phyloP scores from a whole-genome alignment of 2,888 invertebrate genomes.

The Byasa hedistus region DNA sequence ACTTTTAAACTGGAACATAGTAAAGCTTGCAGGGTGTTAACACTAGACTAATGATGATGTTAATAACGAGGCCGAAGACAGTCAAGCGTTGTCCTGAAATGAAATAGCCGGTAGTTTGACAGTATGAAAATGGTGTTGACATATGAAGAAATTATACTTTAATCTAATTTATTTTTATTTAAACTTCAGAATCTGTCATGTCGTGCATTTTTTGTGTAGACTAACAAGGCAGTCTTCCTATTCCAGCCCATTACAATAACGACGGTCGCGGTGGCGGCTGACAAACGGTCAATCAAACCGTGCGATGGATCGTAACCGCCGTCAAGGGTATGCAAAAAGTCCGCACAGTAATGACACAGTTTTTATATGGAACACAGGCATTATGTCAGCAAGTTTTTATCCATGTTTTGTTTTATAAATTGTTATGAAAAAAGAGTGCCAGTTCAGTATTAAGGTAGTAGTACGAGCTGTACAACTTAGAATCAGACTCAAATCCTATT shows the following conservation, averaged over 20 bases:
- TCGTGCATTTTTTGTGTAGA: background rate
- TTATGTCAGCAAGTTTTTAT: slow-evolving; percentile 13
- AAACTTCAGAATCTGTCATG: background rate
- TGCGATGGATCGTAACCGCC: slow-evolving; percentile 58
- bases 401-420: slow-evolving; percentile 18
- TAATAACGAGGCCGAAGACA: too few relatives aligned
- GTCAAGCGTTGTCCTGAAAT: too few relatives aligned
- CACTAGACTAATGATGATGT: too few relatives aligned
- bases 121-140: too few relatives aligned
- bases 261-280: slow-evolving; percentile 46
- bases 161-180: background rate
- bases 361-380: slow-evolving; percentile 13
- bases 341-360: slow-evolving; percentile 29
- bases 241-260: slow-evolving; percentile 43
- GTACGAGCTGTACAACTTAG: too few relatives aligned
- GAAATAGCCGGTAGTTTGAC: too few relatives aligned
- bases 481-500: too few relatives aligned
- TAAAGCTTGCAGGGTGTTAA: too few relatives aligned
- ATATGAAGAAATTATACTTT: background rate
- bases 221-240: slow-evolving; percentile 48
- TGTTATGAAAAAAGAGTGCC: too few relatives aligned
- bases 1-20: too few relatives aligned
- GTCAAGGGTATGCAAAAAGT: slow-evolving; percentile 71
- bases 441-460: too few relatives aligned
- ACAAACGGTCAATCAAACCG: slow-evolving; percentile 49